These are phyloP conservation scores for Parambassis ranga DNA, from an alignment of 2,797 vertebrate species.

Conservation along the genomic window DNA sequence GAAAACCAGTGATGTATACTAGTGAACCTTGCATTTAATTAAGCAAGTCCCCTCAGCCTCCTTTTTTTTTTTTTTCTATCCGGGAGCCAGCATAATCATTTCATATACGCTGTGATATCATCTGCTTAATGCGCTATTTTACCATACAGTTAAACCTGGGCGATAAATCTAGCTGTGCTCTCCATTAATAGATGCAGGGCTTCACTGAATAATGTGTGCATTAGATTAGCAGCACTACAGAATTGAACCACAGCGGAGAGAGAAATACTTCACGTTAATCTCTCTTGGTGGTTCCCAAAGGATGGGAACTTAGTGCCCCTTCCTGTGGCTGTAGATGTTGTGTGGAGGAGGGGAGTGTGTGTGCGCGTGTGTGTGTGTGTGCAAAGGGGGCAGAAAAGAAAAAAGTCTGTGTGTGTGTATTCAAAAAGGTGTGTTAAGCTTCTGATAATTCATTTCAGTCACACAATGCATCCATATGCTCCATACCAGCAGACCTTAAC, in stretches of 20 bases:
- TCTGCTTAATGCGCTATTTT: conserved; percentile 85
- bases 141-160: conserved; percentile 83
- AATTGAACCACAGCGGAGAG: conserved; percentile 64
- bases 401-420: background rate
- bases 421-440: conserved; percentile 17
- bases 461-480: conserved; percentile 27
- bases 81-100: conserved; percentile 79
- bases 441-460: conserved; percentile 52
- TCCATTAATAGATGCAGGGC: conserved; percentile 78
- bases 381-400: conserved; percentile 5
- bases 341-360: background rate
- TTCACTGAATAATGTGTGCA: conserved; percentile 77
- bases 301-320: conserved; percentile 42
- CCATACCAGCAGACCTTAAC: background rate
- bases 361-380: conserved; percentile 1
- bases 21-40: conserved; percentile 80
- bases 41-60: conserved; percentile 59
- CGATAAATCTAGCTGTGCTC: conserved; percentile 78
- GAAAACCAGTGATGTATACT: conserved; percentile 74
- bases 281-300: conserved; percentile 52
- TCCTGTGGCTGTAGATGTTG: conserved; percentile 36
- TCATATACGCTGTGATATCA: conserved; percentile 79
- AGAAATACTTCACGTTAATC: conserved; percentile 75
- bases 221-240: conserved; percentile 75
- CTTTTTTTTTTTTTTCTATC: conserved; percentile 52